Evolutionary conservation across 2,888 invertebrate species (phyloP).

Genomic region (Cryptus armator): DNA sequence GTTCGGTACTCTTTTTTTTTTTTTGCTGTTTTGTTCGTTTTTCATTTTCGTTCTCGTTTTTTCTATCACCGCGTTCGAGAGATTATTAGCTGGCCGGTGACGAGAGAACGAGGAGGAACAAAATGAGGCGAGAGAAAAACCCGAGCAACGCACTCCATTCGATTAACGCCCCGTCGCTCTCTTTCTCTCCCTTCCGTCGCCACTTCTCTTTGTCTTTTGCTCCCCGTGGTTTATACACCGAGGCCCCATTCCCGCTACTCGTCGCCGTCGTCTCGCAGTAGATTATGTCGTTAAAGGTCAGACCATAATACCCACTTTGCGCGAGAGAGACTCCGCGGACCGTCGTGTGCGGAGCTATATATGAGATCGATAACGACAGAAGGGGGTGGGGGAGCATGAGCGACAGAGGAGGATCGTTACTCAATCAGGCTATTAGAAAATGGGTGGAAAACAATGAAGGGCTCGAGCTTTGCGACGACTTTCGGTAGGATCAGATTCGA

Average conservation of each 20-base stretch:
- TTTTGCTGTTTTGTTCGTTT: conserved; percentile 7
- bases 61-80: conserved; percentile 68
- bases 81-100: conserved; percentile 78
- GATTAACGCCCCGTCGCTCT: conserved; percentile 62
- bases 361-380: conserved; percentile 53
- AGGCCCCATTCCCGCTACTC: conserved; percentile 8
- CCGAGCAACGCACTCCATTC: conserved; percentile 65
- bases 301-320: conserved; percentile 69
- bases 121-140: conserved; percentile 64
- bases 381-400: conserved; percentile 23
- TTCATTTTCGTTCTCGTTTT: conserved; percentile 2
- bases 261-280: conserved; percentile 57
- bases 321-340: conserved; percentile 33
- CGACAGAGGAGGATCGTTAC: conserved; percentile 58
- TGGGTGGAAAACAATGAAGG: conserved; percentile 64
- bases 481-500: conserved; percentile 7
- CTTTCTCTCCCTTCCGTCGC: conserved; percentile 44
- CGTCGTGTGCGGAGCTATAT: conserved; percentile 57
- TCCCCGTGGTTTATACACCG: conserved; percentile 32
- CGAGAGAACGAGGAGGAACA: conserved; percentile 75
- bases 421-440: conserved; percentile 67
- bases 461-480: conserved; percentile 45
- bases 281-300: conserved; percentile 70
- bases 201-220: conserved; percentile 53
- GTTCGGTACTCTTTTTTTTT: background rate